Conservation (phyloP, 64 coral and sea anemone genomes). For the Stichodactyla helianthus region DNA sequence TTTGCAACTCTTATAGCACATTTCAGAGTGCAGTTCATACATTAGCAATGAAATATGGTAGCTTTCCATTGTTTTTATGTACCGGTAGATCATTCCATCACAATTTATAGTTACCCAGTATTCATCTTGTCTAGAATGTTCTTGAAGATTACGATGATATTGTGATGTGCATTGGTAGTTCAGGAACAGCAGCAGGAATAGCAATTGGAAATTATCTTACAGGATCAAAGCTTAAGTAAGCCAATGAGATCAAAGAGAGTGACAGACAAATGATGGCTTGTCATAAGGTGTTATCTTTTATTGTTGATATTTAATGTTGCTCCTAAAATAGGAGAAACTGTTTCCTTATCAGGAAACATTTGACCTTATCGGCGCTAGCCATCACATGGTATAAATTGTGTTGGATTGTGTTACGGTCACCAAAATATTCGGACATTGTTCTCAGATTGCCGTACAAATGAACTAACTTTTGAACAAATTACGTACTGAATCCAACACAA, state of each 20-base stretch:
- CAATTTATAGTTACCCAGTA: neutral
- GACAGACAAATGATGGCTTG: too few species aligned
- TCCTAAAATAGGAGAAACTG: too few species aligned
- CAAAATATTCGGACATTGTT: too few species aligned
- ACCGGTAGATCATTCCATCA: neutral
- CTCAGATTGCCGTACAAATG: too few species aligned
- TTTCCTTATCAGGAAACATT: too few species aligned
- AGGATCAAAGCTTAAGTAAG: slow-evolving; percentile 55
- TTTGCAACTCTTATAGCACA: neutral
- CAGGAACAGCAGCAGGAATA: slow-evolving; percentile 57
- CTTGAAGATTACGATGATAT: slow-evolving; percentile 66
- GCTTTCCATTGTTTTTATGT: neutral
- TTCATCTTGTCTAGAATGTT: slow-evolving; percentile 43
- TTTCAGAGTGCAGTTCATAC: too few species aligned
- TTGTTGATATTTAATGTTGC: neutral
- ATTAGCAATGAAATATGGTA: too few species aligned
- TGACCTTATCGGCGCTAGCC: too few species aligned
- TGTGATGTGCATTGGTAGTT: slow-evolving; percentile 57
- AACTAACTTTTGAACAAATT: too few species aligned
- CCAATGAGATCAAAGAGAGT: neutral
- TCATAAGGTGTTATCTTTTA: neutral
- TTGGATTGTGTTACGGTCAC: too few species aligned
- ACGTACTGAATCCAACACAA: too few species aligned
- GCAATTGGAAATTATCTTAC: slow-evolving; percentile 64
- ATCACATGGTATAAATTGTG: too few species aligned